Percentiles rank a stretch among this genome's conserved stretches.
phyloP scores from a whole-genome alignment of 2,888 invertebrate genomes.

The Dusona sp. region DNA sequence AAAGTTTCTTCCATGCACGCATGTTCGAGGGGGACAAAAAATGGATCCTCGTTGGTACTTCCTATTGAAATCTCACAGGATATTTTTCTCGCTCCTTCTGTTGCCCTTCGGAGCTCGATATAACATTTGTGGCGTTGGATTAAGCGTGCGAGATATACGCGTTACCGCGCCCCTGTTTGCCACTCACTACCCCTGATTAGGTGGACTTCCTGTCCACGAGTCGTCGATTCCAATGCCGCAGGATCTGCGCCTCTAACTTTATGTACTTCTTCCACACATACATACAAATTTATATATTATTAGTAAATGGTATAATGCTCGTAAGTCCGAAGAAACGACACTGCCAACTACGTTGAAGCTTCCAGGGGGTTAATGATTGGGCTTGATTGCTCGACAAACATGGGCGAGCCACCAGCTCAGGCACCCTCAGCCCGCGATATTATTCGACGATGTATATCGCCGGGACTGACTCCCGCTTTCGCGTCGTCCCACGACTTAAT shows the following conservation, averaged over 20 bases:
- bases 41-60: slow-evolving; percentile 32
- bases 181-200: slow-evolving; percentile 85
- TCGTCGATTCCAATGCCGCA: slow-evolving; percentile 64
- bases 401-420: slow-evolving; percentile 81
- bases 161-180: slow-evolving; percentile 84
- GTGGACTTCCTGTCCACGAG: slow-evolving; percentile 84
- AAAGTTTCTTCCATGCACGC: neutral
- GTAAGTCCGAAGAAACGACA: slow-evolving; percentile 46
- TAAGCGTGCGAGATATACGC: slow-evolving; percentile 56
- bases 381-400: slow-evolving; percentile 84
- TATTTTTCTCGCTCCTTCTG: slow-evolving; percentile 11
- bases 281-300: slow-evolving; percentile 31
- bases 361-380: slow-evolving; percentile 83
- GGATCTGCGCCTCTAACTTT: slow-evolving; percentile 56
- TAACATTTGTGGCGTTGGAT: slow-evolving; percentile 33
- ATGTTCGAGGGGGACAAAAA: slow-evolving; percentile 14
- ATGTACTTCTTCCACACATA: slow-evolving; percentile 18
- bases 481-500: neutral
- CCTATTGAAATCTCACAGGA: slow-evolving; percentile 64
- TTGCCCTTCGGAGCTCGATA: slow-evolving; percentile 1
- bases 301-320: slow-evolving; percentile 41
- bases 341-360: slow-evolving; percentile 29
- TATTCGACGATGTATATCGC: slow-evolving; percentile 1
- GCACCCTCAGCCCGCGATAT: slow-evolving; percentile 58
- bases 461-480: neutral